These are phyloP conservation scores for Eclectus roratus DNA, from an alignment of 2,113 vertebrate genomes.

Conservation along the genomic window DNA sequence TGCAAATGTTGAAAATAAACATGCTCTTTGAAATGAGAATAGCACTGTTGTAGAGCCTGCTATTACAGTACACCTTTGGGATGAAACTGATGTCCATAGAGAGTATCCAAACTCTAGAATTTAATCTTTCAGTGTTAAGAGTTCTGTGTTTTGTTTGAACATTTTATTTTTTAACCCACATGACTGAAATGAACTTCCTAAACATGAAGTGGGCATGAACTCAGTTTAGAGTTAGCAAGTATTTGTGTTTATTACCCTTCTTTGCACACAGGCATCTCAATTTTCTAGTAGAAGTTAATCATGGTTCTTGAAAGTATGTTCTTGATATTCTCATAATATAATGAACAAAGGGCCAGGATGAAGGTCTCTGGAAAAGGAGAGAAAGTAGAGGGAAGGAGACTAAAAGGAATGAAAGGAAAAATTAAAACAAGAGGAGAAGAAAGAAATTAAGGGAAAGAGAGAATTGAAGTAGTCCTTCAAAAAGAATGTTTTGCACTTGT, in stretches of 20 bases:
- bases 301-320: not conserved
- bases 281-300: not conserved
- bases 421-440: not conserved
- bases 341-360: rapidly evolving
- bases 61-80: not conserved
- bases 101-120: not conserved
- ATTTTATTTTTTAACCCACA: not conserved
- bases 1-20: not conserved
- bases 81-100: not conserved
- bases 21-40: not conserved
- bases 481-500: not conserved
- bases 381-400: not conserved
- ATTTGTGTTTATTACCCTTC: not conserved
- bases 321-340: not conserved
- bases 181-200: not conserved
- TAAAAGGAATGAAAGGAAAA: not conserved
- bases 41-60: not conserved
- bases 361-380: not conserved
- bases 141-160: not conserved
- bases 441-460: not conserved
- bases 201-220: not conserved
- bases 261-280: not conserved
- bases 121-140: not conserved
- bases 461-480: not conserved
- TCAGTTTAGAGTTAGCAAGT: not conserved